Conservation (phyloP, 2,797 vertebrate species). For the Tragopan temminckii region DNA sequence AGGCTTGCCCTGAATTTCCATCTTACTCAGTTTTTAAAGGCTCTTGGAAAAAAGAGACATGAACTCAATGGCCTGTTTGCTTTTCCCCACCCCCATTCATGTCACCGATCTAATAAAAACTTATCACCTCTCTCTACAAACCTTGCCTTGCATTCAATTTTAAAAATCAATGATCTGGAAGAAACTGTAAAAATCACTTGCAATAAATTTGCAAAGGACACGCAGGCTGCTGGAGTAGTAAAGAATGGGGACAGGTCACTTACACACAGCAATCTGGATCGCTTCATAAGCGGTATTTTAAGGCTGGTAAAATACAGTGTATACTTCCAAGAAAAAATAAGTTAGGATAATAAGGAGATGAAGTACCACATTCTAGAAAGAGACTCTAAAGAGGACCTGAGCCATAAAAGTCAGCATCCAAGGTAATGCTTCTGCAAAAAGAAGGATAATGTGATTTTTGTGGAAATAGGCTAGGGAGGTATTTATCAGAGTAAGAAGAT, state of each 20-base stretch:
- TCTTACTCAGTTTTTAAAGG: not conserved
- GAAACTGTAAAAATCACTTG: slow-evolving; percentile 62
- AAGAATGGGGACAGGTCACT: slow-evolving; percentile 57
- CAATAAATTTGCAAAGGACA: slow-evolving; percentile 61
- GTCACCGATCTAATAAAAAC: slow-evolving; percentile 46
- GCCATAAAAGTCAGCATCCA: not conserved
- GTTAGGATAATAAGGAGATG: not conserved
- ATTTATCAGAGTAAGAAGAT: slow-evolving; percentile 16
- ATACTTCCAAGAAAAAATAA: slow-evolving; percentile 30
- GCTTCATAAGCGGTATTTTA: slow-evolving; percentile 45
- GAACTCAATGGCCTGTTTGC: not conserved
- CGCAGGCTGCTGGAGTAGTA: slow-evolving; percentile 25
- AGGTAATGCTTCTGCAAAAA: not conserved
- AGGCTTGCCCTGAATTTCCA: not conserved
- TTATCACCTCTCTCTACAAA: slow-evolving; percentile 51
- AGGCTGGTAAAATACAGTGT: not conserved
- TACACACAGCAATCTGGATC: slow-evolving; percentile 41
- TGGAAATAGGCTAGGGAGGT: not conserved
- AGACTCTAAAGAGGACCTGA: not conserved
- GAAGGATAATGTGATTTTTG: not conserved
- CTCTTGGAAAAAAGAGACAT: not conserved
- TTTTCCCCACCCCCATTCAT: not conserved
- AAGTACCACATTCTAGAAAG: not conserved
- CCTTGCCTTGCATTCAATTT: slow-evolving; percentile 61
- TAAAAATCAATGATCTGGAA: slow-evolving; percentile 69